Evolutionary conservation across 1,140 invertebrate genomes (phyloP), one percentile per base, ranked within the genome.

Genomic region (Nasonia vitripennis): DNA sequence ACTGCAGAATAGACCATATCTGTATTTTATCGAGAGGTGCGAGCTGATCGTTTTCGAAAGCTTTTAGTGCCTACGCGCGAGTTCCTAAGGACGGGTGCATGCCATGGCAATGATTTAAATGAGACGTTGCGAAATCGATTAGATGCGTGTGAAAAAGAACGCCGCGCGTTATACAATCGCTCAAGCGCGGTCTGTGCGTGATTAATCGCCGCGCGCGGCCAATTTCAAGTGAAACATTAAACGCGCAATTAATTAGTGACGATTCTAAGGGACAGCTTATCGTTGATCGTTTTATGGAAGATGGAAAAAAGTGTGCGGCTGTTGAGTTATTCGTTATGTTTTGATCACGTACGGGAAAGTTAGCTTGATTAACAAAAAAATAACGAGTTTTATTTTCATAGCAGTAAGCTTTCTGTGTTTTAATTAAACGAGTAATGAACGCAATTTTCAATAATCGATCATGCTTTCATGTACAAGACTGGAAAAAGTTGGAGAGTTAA

Each of bases 221-320:
- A 62, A 37, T 67, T 79, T 79, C 17, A 68, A 20, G 31, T 45
- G 55, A 23, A 80, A 80, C 37, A 45, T 80, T 37, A 80, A 68
- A 80, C 31, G 3, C 17, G 34, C 17, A 68, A 70, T 80, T 75
- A 75, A 75, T 75, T 34, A 67, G 41, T 79, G 27, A 17, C 51
- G 20, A 75, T 41, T 41, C 2, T 75, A 75, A 12, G 9, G 41
- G 41, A 45, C 41, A 45, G 9, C 41, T 45, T 45, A 45, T 45
- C 41, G 5, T 37, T 17, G 12, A 41, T 34, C 17, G 34, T 71
- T 71, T 71, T 27, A 71, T 71, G 0, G 10, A 23, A 27, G 27
- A 71, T 23, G 2, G 10, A 31, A 71, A 27, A 71, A 71, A 27
- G 5, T 11, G 68, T 41, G 9, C 41, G 9, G 41, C 41, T 27